These are phyloP conservation scores for Athalia circularis DNA, from an alignment of 2,888 invertebrate species.

Conservation along the genomic window DNA sequence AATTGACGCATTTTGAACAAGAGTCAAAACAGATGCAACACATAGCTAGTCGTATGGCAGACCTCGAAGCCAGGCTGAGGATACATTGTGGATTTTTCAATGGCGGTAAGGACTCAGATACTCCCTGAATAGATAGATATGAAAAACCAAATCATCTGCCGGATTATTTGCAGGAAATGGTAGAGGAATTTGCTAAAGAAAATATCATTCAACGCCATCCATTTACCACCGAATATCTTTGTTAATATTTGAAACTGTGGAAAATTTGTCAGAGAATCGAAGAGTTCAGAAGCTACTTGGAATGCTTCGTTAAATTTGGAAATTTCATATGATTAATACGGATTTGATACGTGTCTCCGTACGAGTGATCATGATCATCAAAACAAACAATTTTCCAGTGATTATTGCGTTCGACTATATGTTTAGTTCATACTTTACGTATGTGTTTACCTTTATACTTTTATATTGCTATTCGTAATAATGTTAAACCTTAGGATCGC, in stretches of 20 bases:
- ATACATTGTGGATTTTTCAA: slow-evolving; percentile 56
- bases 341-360: too few species aligned
- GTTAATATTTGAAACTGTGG: not conserved
- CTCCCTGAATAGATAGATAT: slow-evolving; percentile 46
- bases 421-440: too few species aligned
- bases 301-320: too few species aligned
- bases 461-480: not conserved
- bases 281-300: too few species aligned
- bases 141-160: slow-evolving; percentile 1
- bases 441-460: not conserved
- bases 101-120: slow-evolving; percentile 2
- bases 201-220: not conserved
- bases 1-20: slow-evolving; percentile 66
- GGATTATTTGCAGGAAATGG: slow-evolving; percentile 25
- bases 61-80: slow-evolving; percentile 67
- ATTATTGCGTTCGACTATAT: too few species aligned
- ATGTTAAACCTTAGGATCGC: not conserved
- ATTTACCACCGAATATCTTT: not conserved
- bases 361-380: too few species aligned
- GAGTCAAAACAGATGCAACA: slow-evolving; percentile 68
- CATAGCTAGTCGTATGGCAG: slow-evolving; percentile 64
- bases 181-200: slow-evolving; percentile 33
- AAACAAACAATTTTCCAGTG: too few species aligned
- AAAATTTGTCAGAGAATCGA: too few species aligned
- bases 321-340: too few species aligned